Evolutionary conservation across 2,113 vertebrate species (phyloP).

Genomic region (Pterophyllum scalare): DNA sequence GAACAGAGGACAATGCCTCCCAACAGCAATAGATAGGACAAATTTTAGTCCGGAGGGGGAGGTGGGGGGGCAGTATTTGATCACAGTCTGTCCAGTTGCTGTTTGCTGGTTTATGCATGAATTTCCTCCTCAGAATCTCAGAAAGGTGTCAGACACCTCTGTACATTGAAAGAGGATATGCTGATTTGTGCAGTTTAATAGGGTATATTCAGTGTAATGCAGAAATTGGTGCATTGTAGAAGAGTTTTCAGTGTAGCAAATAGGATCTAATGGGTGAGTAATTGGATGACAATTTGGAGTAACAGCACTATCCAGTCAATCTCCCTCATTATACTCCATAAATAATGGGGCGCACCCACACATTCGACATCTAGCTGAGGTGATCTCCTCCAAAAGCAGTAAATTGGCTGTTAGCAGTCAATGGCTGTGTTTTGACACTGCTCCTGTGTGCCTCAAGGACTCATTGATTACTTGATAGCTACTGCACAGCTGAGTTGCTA

Average conservation of each 20-base stretch:
- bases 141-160: conserved; percentile 28
- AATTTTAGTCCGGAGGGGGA: too few species aligned
- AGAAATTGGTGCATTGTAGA: conserved; percentile 32
- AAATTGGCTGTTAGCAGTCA: conserved; percentile 73
- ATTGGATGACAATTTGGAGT: conserved; percentile 63
- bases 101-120: not conserved
- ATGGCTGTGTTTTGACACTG: conserved; percentile 75
- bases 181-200: conserved; percentile 29
- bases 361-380: conserved; percentile 59
- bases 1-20: conserved; percentile 8
- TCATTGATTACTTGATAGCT: conserved; percentile 76
- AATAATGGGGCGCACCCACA: conserved; percentile 62
- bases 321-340: conserved; percentile 55
- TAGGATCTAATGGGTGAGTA: conserved; percentile 63
- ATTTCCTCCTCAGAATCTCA: conserved; percentile 10
- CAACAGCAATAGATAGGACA: not conserved
- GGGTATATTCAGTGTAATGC: conserved; percentile 24
- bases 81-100: not conserved
- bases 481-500: conserved; percentile 62
- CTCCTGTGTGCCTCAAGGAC: conserved; percentile 70
- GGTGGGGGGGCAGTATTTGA: not conserved
- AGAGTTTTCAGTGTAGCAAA: conserved; percentile 45
- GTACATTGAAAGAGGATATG: conserved; percentile 1
- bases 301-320: conserved; percentile 64
- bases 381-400: conserved; percentile 66